Conservation (phyloP, 2,797 vertebrate species). For the Thunnus albacares region DNA sequence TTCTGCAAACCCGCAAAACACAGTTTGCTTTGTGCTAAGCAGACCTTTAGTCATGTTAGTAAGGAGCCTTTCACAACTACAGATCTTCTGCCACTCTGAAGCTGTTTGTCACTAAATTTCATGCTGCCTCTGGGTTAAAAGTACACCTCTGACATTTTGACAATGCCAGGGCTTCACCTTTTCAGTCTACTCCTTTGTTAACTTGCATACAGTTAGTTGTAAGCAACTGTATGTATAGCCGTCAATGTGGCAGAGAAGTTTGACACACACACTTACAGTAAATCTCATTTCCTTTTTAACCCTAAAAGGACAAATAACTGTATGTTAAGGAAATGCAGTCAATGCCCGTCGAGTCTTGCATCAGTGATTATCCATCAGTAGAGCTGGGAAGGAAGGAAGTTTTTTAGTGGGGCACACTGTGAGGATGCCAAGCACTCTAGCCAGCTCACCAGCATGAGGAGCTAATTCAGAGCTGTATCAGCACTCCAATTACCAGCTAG, state of each 20-base stretch:
- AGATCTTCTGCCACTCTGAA: conserved; percentile 8
- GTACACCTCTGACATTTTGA: neutral
- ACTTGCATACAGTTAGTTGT: too few relatives aligned
- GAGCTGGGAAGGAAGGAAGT: conserved; percentile 55
- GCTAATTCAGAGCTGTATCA: conserved; percentile 68
- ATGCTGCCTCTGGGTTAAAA: conserved; percentile 2
- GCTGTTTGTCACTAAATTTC: neutral
- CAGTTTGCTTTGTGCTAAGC: neutral
- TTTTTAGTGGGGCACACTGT: conserved; percentile 61
- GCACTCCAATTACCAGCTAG: conserved; percentile 61
- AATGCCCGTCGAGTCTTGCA: conserved; percentile 48
- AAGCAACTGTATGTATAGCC: neutral
- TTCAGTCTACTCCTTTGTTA: neutral
- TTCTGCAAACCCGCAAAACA: neutral
- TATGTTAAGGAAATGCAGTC: conserved; percentile 41
- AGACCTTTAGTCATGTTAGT: neutral
- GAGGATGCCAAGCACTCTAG: conserved; percentile 64
- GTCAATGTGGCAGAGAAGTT: conserved; percentile 14
- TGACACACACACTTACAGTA: neutral
- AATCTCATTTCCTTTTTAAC: conserved; percentile 28
- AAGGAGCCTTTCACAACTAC: conserved; percentile 20
- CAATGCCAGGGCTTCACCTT: neutral
- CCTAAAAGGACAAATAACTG: neutral
- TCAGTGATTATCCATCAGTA: conserved; percentile 64
- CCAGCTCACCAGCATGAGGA: conserved; percentile 73